These are phyloP conservation scores for Bicyclus anynana DNA, from an alignment of 1,140 invertebrate species.

Conservation along the genomic window DNA sequence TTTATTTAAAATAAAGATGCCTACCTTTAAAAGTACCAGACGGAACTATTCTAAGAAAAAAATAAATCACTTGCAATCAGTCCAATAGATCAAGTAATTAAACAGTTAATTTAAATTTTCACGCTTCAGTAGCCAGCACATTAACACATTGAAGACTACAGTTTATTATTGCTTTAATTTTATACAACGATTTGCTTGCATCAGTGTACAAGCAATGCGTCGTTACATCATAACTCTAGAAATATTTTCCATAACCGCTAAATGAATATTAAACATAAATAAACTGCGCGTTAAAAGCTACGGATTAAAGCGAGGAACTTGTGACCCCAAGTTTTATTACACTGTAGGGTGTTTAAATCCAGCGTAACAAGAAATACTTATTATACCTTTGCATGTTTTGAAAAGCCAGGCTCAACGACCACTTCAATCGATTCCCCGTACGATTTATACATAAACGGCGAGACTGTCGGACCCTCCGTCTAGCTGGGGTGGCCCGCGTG, in stretches of 20 bases:
- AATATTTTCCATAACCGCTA: neutral
- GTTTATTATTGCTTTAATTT: no score
- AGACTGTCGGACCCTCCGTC: conserved; percentile 53
- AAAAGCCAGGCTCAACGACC: conserved; percentile 12
- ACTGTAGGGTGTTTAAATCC: neutral
- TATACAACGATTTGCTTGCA: no score
- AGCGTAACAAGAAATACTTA: neutral
- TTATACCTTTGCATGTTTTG: conserved; percentile 2
- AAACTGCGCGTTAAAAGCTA: neutral
- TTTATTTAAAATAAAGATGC: no score
- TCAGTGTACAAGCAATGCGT: no score
- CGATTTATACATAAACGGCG: conserved; percentile 30
- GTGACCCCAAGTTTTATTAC: neutral
- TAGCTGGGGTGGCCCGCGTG: conserved; percentile 50
- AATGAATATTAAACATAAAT: neutral
- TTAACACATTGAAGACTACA: no score
- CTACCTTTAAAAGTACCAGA: no score
- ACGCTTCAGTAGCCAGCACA: no score
- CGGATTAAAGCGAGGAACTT: neutral
- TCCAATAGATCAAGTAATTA: no score
- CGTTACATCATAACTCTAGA: no score
- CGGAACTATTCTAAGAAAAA: no score
- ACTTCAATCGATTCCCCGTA: conserved; percentile 43
- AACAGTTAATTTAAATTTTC: no score
- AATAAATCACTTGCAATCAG: no score